Evolutionary conservation across 2,113 vertebrate genomes (phyloP), one percentile per base, ranked within the genome.

Genomic region (Australoheros scitulus): DNA sequence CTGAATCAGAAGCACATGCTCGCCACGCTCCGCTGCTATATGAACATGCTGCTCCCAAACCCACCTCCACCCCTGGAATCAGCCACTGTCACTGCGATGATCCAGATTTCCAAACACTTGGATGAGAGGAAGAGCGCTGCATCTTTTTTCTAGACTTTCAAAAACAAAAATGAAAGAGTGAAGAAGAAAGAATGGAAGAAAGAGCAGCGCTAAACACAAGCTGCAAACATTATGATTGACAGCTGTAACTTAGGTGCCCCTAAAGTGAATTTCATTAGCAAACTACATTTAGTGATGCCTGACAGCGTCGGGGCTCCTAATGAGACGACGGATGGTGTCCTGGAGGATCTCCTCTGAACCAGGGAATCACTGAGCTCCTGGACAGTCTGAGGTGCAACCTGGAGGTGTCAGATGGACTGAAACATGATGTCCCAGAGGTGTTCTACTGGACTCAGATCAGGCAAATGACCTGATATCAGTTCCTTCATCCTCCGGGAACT

Each of bases 1-100:
- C 11, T n/a, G 47, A 81, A 79, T 85, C 70, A 83, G 43, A 70
- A 83, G 80, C 81, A 85, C 76, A 76, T 60, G 29, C 63, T 74
- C 26, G 10, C 61, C 29, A 14, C 29, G 60, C 9, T 26, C 65
- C 34, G 13, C 59, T n/a, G 13, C 58, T 14, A 9, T 15, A 61
- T 18, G 29, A 15, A 56, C 11, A 20, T 7, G 26, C 68, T 34
- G 58, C 55, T 78, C 24, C 47, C 32, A 36, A 78, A 18, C 20
- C 29, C 59, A 2, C 41, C 75, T 5, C 61, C 38, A 6, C 43
- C 65, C 65, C 2, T 1, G 10, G 8, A 52, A 52, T 52, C 43
- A n/a, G 43, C 24, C 1, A 13, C 43, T 13, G 24, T 32, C 65
- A 29, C 43, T 20, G 43, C 4, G 24, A 18, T 29, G 17, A 36